A percentile compares a stretch with the other conserved stretches of the same genome.
Conservation (phyloP, 2,113 vertebrate genomes). For the Eira barbara region DNA sequence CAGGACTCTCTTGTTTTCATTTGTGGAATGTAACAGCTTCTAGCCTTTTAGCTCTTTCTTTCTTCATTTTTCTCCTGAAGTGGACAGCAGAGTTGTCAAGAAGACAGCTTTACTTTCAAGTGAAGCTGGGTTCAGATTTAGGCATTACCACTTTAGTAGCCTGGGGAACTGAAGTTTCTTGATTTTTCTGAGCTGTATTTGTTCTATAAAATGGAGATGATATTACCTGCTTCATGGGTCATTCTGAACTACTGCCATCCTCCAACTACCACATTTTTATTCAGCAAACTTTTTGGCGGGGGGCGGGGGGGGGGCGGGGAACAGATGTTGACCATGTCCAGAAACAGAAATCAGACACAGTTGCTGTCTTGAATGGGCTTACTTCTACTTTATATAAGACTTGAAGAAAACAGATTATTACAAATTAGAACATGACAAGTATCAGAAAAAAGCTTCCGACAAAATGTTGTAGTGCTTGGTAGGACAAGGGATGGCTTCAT, state of each 20-base stretch:
- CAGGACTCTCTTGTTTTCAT: neutral
- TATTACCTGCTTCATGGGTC: neutral
- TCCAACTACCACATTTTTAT: neutral
- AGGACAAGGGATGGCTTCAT: neutral
- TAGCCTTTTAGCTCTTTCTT: neutral
- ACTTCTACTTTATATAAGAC: neutral
- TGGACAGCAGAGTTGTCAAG: neutral
- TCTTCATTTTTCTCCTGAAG: neutral
- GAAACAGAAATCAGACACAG: neutral
- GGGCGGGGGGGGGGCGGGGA: accelerated
- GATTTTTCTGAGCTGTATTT: neutral
- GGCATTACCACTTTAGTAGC: neutral
- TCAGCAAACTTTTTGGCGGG: neutral
- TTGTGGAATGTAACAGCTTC: neutral
- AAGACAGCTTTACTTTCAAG: neutral
- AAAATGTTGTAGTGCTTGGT: neutral
- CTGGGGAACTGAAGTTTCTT: neutral
- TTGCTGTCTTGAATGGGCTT: neutral
- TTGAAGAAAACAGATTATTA: neutral
- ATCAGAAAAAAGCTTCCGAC: neutral
- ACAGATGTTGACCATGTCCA: neutral
- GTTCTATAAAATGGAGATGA: neutral
- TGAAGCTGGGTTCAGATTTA: neutral
- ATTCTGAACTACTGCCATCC: neutral
- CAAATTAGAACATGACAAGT: neutral